Evolutionary conservation across 2,888 invertebrate species (phyloP).

Genomic region (Drosophila fulvimacula): DNA sequence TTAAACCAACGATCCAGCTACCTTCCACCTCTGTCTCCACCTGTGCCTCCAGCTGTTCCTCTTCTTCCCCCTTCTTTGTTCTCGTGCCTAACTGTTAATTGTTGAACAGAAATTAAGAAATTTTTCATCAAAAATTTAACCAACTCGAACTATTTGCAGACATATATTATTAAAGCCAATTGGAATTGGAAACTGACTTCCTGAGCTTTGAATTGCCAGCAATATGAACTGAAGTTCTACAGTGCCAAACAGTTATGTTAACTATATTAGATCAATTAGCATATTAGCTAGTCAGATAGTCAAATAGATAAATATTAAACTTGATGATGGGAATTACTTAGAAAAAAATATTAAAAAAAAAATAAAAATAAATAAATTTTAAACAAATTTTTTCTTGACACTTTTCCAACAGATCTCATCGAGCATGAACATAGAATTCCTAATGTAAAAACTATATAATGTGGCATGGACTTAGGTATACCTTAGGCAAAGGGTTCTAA

Average conservation of each 20-base stretch:
- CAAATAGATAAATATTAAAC: too few species aligned
- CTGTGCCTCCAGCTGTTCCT: not conserved
- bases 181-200: not conserved
- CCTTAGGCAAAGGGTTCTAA: too few species aligned
- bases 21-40: not conserved
- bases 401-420: too few species aligned
- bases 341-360: too few species aligned
- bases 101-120: not conserved
- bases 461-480: too few species aligned
- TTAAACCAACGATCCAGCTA: not conserved
- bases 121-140: not conserved
- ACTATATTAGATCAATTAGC: too few species aligned
- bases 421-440: too few species aligned
- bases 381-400: too few species aligned
- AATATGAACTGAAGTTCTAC: not conserved
- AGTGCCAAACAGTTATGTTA: not conserved
- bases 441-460: too few species aligned
- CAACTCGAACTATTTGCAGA: not conserved
- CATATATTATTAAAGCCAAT: not conserved
- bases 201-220: not conserved
- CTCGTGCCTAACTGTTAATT: slow-evolving; percentile 27
- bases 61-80: not conserved
- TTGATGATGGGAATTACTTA: too few species aligned
- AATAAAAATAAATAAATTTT: too few species aligned
- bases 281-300: too few species aligned